These are phyloP conservation scores for Micropterix aruncella DNA, from an alignment of 2,888 invertebrate species.

Conservation along the genomic window DNA sequence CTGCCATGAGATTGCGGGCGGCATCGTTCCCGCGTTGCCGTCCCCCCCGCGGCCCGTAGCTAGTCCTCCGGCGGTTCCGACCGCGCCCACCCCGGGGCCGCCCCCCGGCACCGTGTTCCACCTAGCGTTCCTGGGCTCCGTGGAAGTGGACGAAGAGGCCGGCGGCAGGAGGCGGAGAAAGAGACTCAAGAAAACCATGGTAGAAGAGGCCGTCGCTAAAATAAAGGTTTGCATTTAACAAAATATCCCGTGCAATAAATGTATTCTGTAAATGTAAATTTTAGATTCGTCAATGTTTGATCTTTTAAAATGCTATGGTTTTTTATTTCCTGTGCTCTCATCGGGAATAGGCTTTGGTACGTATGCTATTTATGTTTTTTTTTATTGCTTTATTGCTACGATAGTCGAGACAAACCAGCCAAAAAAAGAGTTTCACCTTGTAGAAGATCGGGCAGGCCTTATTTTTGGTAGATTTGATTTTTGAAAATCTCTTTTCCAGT, in stretches of 20 bases:
- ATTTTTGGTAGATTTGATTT: too few relatives aligned
- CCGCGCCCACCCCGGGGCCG: conserved; percentile 30
- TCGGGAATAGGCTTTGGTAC: conserved; percentile 22
- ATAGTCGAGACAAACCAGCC: too few relatives aligned
- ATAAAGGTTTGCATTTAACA: conserved; percentile 60
- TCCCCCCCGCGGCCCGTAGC: conserved; percentile 17
- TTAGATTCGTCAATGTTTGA: too few relatives aligned
- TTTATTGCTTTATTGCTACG: background rate
- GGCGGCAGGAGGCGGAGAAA: conserved; percentile 53
- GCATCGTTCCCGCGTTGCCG: conserved; percentile 19
- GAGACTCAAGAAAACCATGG: conserved; percentile 78
- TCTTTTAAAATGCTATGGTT: background rate
- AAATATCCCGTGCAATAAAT: too few relatives aligned
- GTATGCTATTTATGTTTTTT: conserved; percentile 12
- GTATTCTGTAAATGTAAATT: background rate
- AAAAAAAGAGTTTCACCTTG: too few relatives aligned
- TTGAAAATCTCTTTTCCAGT: too few relatives aligned
- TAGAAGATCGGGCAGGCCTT: too few relatives aligned
- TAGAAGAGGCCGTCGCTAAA: conserved; percentile 75
- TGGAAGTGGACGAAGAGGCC: conserved; percentile 73
- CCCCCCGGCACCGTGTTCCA: conserved; percentile 62
- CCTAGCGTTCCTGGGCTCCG: conserved; percentile 70
- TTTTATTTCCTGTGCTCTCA: background rate
- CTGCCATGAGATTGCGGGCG: conserved; percentile 26
- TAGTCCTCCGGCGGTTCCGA: background rate